These are phyloP conservation scores for Epiblema foenella DNA, from an alignment of 2,888 invertebrate species.

Conservation along the genomic window DNA sequence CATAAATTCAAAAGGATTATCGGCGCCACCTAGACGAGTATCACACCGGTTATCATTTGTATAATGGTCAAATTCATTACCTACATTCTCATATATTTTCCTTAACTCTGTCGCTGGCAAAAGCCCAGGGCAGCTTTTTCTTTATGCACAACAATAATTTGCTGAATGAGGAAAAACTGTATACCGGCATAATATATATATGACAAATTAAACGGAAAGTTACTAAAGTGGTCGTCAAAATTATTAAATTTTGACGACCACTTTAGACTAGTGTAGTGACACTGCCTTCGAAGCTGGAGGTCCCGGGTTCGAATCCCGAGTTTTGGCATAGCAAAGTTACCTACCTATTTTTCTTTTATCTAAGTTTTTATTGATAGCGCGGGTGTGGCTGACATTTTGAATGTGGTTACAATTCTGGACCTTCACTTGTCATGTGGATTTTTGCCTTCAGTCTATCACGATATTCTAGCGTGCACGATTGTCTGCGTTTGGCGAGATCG, in stretches of 20 bases:
- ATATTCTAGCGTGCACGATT: constrained; percentile 21
- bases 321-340: background rate
- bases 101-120: background rate
- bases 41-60: too few relatives aligned
- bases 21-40: too few relatives aligned
- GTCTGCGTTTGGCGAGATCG: constrained; percentile 19
- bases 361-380: background rate
- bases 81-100: background rate
- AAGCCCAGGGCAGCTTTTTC: background rate
- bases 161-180: background rate
- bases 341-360: too few relatives aligned
- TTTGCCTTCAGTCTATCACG: constrained; percentile 36
- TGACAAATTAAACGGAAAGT: too few relatives aligned
- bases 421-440: constrained; percentile 32
- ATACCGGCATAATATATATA: background rate
- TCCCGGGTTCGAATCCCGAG: too few relatives aligned
- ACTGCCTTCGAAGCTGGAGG: too few relatives aligned
- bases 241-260: too few relatives aligned
- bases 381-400: constrained; percentile 4
- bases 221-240: too few relatives aligned
- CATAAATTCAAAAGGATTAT: background rate
- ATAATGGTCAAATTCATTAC: background rate
- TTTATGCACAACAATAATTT: background rate
- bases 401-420: constrained; percentile 16
- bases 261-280: too few relatives aligned